These are phyloP conservation scores for Halichoeres trimaculatus DNA, from an alignment of 2,113 vertebrate species.

Conservation along the genomic window DNA sequence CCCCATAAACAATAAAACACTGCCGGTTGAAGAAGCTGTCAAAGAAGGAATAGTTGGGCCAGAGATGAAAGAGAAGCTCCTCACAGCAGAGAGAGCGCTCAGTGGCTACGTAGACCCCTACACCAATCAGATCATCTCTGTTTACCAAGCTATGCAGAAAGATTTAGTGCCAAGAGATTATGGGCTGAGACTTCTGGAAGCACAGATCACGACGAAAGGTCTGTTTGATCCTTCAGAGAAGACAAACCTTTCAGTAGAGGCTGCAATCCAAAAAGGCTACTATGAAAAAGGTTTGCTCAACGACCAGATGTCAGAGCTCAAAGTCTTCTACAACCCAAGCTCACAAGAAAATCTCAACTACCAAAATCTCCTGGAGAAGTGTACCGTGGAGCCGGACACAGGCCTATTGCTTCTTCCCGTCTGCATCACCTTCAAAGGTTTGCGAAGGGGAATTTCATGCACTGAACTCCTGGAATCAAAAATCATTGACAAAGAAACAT, in stretches of 20 bases:
- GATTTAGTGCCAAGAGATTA: conserved; percentile 91
- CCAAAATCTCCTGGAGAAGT: conserved; percentile 87
- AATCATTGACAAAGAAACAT: conserved; percentile 84
- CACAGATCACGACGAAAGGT: conserved; percentile 89
- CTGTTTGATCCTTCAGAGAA: conserved; percentile 90
- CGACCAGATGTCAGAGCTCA: conserved; percentile 87
- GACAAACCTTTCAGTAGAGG: conserved; percentile 85
- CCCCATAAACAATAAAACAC: conserved; percentile 87
- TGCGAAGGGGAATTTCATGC: conserved; percentile 82
- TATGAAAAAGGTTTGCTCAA: conserved; percentile 90
- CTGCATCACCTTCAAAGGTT: conserved; percentile 83
- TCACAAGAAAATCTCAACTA: conserved; percentile 90
- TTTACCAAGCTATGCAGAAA: conserved; percentile 97
- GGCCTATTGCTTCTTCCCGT: conserved; percentile 89
- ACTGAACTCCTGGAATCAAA: conserved; percentile 84
- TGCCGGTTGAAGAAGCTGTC: conserved; percentile 89
- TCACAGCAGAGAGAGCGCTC: conserved; percentile 88
- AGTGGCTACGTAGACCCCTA: conserved; percentile 91
- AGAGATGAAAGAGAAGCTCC: conserved; percentile 92
- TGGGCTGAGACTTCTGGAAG: conserved; percentile 90
- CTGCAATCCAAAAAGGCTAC: conserved; percentile 89
- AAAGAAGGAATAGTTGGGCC: conserved; percentile 89
- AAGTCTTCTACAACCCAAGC: conserved; percentile 92
- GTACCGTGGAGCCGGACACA: conserved; percentile 85
- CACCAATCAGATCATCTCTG: conserved; percentile 88